These are phyloP conservation scores for Mastomys natalensis DNA, from an alignment of 2,113 vertebrate genomes.

Conservation along the genomic window DNA sequence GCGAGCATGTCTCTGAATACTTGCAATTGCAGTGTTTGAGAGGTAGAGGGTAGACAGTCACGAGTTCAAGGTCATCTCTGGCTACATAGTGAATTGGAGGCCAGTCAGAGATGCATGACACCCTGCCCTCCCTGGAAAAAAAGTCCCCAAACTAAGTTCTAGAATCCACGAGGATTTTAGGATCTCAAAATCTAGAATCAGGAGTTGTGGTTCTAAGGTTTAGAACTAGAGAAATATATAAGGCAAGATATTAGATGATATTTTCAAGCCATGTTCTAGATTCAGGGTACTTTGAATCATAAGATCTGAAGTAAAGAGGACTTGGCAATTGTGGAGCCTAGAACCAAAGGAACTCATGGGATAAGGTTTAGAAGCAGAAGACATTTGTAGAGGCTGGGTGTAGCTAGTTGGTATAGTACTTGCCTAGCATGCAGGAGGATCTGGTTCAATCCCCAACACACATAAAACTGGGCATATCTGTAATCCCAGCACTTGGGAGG, in stretches of 20 bases:
- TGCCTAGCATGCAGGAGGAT: not conserved
- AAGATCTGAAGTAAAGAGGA: not conserved
- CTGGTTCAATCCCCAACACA: not conserved
- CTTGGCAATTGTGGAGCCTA: not conserved
- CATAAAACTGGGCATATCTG: not conserved
- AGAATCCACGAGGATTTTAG: constrained; percentile 9
- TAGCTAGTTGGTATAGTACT: no score
- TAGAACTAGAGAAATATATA: not conserved
- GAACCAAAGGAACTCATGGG: not conserved
- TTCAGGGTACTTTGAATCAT: not conserved
- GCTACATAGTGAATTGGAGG: not conserved
- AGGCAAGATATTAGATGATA: not conserved
- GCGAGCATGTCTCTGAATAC: no score
- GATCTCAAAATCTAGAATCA: not conserved
- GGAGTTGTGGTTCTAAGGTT: not conserved
- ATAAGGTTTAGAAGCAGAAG: not conserved
- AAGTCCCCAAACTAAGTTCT: not conserved
- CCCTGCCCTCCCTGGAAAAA: not conserved
- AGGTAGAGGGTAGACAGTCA: not conserved
- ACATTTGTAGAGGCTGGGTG: not conserved
- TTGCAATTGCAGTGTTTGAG: not conserved
- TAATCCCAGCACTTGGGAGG: not conserved
- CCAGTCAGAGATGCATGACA: not conserved
- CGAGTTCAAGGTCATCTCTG: not conserved
- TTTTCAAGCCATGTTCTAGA: constrained; percentile 7